Evolutionary conservation across 2,888 invertebrate species (phyloP), one percentile per base, ranked within the genome.

Genomic region (Chelonus formosanus): DNA sequence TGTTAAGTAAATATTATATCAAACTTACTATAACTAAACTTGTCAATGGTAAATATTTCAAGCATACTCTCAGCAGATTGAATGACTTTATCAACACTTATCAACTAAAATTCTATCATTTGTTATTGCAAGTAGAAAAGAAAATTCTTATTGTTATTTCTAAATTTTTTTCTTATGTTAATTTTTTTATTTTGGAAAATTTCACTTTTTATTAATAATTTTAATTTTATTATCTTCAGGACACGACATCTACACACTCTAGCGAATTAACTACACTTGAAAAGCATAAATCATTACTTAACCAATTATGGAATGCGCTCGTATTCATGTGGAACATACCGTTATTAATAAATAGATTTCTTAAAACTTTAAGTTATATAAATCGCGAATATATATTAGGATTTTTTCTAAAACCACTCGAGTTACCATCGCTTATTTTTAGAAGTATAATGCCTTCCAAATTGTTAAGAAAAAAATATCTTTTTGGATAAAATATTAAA

Each of bases 141-240:
- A 20, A 20, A 20, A 3, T 32, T 5, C 40, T 47, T 48, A 36
- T 59, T 59, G 32, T 48, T 43, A n/a, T 31, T 61, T 40, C 44
- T 44, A 32, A 45, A 34, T 45, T 20, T 62, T 62, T 53, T 36
- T 45, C 34, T 40, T 50, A 44, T 40, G 1, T 40, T 40, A 40
- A 40, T 3, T 6, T 3, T 40, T 40, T 40, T 40, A 40, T 40
- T 40, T 20, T 20, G 20, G 20, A n/a, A 44, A 44, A n/a, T 3
- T n/a, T 43, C 20, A 53, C 43, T 62, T 34, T 47, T 59, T 44
- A 34, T 5, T 54, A 62, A 60, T 50, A 20, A 36, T 31, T 74
- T 59, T 7, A 67, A 58, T 80, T 80, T 80, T 79, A 72, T 81
- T 79, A 78, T 75, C 79, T 80, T 78, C 75, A 83, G 82, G 83